Evolutionary conservation across 2,888 invertebrate species (phyloP).

Genomic region (Sphaerophoria rueppellii): DNA sequence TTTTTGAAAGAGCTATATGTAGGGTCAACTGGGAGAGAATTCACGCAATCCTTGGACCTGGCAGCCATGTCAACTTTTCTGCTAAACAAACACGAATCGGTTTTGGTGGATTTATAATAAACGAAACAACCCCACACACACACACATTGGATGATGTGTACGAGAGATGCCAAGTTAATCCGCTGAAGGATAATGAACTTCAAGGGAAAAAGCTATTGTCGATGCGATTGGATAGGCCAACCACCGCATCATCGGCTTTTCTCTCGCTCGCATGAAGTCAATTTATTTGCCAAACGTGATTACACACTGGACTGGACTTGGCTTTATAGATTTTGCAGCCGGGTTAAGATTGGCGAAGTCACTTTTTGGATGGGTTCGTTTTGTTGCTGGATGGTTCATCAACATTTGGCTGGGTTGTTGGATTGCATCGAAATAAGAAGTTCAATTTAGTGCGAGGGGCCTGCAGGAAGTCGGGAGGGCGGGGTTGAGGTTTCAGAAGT

Average conservation of each 20-base stretch:
- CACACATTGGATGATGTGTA: not conserved
- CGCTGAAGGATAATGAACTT: constrained; percentile 69
- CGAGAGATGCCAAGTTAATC: constrained; percentile 66
- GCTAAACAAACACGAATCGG: constrained; percentile 15
- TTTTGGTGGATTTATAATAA: not conserved
- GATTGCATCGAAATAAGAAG: too few relatives aligned
- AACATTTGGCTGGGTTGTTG: constrained; percentile 2
- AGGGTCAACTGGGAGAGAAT: not conserved
- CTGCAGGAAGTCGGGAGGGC: too few relatives aligned
- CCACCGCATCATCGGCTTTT: constrained; percentile 32
- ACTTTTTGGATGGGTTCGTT: constrained; percentile 33
- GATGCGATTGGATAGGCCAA: constrained; percentile 10
- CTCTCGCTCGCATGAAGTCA: constrained; percentile 61
- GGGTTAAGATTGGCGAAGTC: constrained; percentile 41
- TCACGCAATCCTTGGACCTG: constrained; percentile 53
- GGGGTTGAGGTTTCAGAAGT: too few relatives aligned
- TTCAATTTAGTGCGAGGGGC: too few relatives aligned
- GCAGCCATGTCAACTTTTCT: constrained; percentile 23
- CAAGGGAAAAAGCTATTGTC: constrained; percentile 20
- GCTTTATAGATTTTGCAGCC: not conserved
- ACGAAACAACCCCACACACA: constrained; percentile 6
- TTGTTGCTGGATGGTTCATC: constrained; percentile 25
- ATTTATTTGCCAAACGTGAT: constrained; percentile 70
- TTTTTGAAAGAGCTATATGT: constrained; percentile 28
- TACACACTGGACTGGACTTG: constrained; percentile 35